Percentiles rank a stretch among this genome's conserved stretches.
phyloP scores from a whole-genome alignment of 2,797 vertebrate genomes.

The Mareca strepera region DNA sequence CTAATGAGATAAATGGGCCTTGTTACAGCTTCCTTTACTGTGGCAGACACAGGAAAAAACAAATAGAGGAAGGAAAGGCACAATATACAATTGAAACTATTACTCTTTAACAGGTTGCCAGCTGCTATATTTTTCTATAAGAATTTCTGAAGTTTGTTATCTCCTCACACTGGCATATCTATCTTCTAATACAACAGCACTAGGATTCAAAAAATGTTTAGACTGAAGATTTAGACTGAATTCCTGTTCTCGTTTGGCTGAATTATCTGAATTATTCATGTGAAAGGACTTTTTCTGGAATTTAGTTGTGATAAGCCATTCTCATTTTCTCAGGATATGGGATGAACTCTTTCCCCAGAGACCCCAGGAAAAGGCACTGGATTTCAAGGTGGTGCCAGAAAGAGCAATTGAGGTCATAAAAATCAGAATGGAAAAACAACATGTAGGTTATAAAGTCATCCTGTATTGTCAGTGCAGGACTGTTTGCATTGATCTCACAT shows the following conservation, averaged over 20 bases:
- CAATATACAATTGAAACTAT: constrained; percentile 44
- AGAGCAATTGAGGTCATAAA: constrained; percentile 32
- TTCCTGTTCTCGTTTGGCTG: background rate
- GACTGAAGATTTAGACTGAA: background rate
- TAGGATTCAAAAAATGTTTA: background rate
- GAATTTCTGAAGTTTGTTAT: background rate
- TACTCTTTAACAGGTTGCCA: constrained; percentile 45
- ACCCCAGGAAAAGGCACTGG: constrained; percentile 1
- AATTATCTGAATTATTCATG: background rate
- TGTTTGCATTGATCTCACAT: background rate
- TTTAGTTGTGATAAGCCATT: background rate
- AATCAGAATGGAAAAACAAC: constrained; percentile 26
- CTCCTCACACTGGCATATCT: background rate
- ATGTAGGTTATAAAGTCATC: background rate
- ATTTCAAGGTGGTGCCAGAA: constrained; percentile 22
- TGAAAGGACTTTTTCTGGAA: background rate
- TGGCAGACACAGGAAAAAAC: constrained; percentile 60
- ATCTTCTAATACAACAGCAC: background rate
- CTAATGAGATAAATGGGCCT: constrained; percentile 60
- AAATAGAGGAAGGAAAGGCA: constrained; percentile 63
- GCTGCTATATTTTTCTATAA: background rate
- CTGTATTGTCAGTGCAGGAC: background rate
- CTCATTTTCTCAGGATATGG: background rate
- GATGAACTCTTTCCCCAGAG: background rate
- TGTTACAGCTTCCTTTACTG: constrained; percentile 55